Evolutionary conservation across 2,888 invertebrate genomes (phyloP), one percentile per base, ranked within the genome.

Genomic region (Epicampocera succincta): DNA sequence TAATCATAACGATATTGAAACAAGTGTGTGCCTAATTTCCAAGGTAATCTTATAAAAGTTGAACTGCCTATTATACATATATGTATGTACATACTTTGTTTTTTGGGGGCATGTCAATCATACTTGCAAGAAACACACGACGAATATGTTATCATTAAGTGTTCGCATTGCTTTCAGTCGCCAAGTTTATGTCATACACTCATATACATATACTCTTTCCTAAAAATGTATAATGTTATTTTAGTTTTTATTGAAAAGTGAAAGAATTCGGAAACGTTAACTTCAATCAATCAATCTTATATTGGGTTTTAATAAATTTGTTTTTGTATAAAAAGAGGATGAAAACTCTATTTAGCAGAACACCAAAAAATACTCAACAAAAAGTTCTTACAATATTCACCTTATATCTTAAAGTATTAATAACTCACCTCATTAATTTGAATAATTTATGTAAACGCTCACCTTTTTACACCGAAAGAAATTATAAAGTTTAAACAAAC

Each of bases 391-490:
- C n/a, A 29, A 19, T 33, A 63, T 1, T 42, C 61, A 73, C 63
- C 33, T 12, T 54, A 17, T 19, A 42, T 52, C 25, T 40, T n/a
- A 52, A 42, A 54, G 4, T 54, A 29, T 44, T 29, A 44, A 69
- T 17, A 63, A 63, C 0, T 73, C 63, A 73, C 25, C 13, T 29
- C 25, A 40, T 8, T 21, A 21, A 12, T 48, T 44, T 21, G 38
- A 25, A 33, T 48, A 58, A 12, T 48, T 38, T 12, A 40, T 40
- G 40, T 9, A 38, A n/a, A 69, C 29, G 33, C 40, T 63, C 61
- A 73, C 72, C 72, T 50, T 11, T 12, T 1, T 12, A 72, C 61
- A 72, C 61, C 52, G 50, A 33, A 33, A 73, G n/a, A 73, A 61
- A 44, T 52, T 25, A 44, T 42, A 19, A n/a, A 58, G 11, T 52